Evolutionary conservation across 2,797 vertebrate genomes (phyloP).

Genomic region (Myripristis jacobus): DNA sequence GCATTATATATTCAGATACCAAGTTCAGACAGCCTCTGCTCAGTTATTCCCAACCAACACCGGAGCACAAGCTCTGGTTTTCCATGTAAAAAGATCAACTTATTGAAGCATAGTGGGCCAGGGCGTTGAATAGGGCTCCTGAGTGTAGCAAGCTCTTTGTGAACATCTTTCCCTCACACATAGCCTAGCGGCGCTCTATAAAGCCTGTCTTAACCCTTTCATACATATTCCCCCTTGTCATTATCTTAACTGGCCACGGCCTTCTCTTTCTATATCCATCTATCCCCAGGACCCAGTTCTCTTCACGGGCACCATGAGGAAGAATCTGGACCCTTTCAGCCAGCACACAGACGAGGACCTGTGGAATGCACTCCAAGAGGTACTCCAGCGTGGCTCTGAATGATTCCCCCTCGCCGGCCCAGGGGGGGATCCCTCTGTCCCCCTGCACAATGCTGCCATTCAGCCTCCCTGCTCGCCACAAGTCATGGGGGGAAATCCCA

Average conservation of each 20-base stretch:
- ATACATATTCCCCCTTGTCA: constrained; percentile 76
- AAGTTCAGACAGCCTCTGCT: constrained; percentile 32
- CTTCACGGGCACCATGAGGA: constrained; percentile 95
- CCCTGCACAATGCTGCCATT: constrained; percentile 84
- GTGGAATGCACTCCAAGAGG: constrained; percentile 95
- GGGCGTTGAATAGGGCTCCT: constrained; percentile 73
- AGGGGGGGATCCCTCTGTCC: constrained; percentile 83
- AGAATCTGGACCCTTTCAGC: constrained; percentile 96
- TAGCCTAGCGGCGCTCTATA: constrained; percentile 73
- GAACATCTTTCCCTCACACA: constrained; percentile 78
- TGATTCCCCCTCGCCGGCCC: constrained; percentile 79
- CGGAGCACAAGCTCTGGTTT: constrained; percentile 53
- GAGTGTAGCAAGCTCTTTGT: constrained; percentile 78
- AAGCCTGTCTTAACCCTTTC: constrained; percentile 84
- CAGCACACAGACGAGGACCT: constrained; percentile 94
- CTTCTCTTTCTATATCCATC: constrained; percentile 84
- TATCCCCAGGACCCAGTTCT: constrained; percentile 91
- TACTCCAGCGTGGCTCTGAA: constrained; percentile 86
- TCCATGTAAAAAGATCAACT: constrained; percentile 79
- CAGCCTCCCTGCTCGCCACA: constrained; percentile 85
- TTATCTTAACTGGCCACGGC: constrained; percentile 83
- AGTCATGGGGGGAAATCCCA: constrained; percentile 87
- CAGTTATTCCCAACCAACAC: constrained; percentile 37
- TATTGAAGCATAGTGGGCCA: constrained; percentile 71
- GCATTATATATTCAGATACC: constrained; percentile 35